Conservation (phyloP, 2,797 vertebrate genomes). For the Anas bernieri region DNA sequence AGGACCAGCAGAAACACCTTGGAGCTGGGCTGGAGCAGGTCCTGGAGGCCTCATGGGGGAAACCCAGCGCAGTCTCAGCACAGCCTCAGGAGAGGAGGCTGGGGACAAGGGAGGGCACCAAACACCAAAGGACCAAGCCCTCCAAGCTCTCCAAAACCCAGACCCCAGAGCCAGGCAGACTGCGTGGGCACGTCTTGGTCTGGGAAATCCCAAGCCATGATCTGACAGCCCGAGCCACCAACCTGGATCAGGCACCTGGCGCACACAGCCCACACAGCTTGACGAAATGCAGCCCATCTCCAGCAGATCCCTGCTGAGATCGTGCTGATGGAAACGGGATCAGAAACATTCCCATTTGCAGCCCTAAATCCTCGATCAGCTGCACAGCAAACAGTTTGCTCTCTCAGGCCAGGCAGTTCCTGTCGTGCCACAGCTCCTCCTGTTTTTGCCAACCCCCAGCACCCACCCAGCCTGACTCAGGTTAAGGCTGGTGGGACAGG, state of each 20-base stretch:
- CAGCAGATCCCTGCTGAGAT: not conserved
- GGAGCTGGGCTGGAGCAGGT: not conserved
- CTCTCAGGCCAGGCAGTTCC: fast-evolving
- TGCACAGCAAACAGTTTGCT: not conserved
- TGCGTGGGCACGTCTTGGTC: fast-evolving
- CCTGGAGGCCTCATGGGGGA: not conserved
- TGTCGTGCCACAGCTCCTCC: not conserved
- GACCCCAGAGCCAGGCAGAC: not conserved
- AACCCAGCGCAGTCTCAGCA: not conserved
- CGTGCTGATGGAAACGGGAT: not conserved
- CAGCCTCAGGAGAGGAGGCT: not conserved
- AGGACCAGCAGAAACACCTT: not conserved
- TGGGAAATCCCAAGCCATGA: fast-evolving
- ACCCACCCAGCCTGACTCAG: not conserved
- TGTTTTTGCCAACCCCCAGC: not conserved
- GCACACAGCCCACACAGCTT: fast-evolving
- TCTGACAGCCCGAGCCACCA: fast-evolving
- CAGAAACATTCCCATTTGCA: fast-evolving
- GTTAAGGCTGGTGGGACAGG: constrained; percentile 73
- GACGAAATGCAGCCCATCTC: not conserved
- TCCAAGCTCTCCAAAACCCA: fast-evolving
- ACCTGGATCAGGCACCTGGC: fast-evolving
- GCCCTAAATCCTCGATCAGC: not conserved
- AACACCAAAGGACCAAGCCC: not conserved
- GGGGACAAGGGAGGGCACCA: fast-evolving